A percentile compares a stretch with the other conserved stretches of the same genome.
These are phyloP conservation scores for Acridotheres tristis DNA, from an alignment of 2,797 vertebrate genomes.

Conservation along the genomic window DNA sequence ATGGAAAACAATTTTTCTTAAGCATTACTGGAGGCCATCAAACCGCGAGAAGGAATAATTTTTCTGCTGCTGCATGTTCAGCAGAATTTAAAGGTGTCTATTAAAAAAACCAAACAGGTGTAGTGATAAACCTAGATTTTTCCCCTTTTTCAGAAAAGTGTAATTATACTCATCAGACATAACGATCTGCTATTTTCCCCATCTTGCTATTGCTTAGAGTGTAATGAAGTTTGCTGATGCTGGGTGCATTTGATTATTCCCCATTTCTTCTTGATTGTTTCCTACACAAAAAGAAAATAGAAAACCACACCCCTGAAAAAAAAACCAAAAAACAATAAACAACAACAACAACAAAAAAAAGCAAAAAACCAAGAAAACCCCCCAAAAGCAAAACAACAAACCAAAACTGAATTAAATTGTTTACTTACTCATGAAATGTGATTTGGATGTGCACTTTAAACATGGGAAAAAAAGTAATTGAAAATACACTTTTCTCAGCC, in stretches of 20 bases:
- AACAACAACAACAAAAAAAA: background rate
- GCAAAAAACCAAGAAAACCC: background rate
- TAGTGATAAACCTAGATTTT: conserved; percentile 28
- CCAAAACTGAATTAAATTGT: conserved; percentile 16
- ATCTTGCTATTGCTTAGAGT: background rate
- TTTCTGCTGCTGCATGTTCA: conserved; percentile 57
- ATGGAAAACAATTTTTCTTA: conserved; percentile 73
- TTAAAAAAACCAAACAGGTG: conserved; percentile 18
- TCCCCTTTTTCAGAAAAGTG: conserved; percentile 10
- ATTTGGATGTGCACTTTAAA: conserved; percentile 16
- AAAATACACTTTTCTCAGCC: conserved; percentile 48
- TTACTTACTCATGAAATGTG: conserved; percentile 16
- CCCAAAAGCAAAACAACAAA: background rate
- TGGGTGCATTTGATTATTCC: conserved; percentile 16
- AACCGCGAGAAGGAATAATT: conserved; percentile 51
- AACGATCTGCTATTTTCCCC: conserved; percentile 44
- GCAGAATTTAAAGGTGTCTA: conserved; percentile 55
- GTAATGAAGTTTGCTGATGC: conserved; percentile 43
- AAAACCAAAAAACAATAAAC: background rate
- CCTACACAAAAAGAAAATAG: background rate
- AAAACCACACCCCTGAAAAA: background rate
- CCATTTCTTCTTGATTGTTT: conserved; percentile 21
- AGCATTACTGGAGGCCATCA: conserved; percentile 66
- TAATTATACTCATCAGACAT: conserved; percentile 61
- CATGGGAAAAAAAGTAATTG: conserved; percentile 39